These are phyloP conservation scores for Myripristis murdjan DNA, from an alignment of 2,797 vertebrate genomes.

Conservation along the genomic window DNA sequence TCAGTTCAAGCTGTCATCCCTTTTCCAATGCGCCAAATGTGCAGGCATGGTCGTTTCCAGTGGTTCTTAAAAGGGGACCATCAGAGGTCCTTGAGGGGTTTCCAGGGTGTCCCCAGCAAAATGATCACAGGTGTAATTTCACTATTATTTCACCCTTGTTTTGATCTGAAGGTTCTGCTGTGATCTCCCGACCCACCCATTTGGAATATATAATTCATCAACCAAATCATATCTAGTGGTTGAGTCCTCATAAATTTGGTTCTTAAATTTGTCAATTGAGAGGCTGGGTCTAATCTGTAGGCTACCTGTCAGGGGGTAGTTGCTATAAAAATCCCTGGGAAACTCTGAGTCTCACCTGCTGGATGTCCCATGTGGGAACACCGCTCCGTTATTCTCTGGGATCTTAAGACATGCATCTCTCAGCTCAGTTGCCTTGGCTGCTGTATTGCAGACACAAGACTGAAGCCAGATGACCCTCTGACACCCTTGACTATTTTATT, in stretches of 20 bases:
- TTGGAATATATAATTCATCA: no score
- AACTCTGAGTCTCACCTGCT: conserved; percentile 55
- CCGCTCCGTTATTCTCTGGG: conserved; percentile 43
- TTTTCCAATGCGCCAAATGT: neutral
- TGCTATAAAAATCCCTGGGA: no score
- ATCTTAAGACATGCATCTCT: conserved; percentile 5
- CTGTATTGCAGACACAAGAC: neutral
- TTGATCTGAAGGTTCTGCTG: conserved; percentile 46
- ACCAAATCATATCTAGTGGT: no score
- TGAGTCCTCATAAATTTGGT: no score
- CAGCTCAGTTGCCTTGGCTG: no score
- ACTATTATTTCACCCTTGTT: conserved; percentile 11
- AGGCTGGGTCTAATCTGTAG: neutral
- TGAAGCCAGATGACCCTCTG: neutral
- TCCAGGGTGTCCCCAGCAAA: no score
- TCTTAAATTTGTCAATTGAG: no score
- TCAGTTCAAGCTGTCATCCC: neutral
- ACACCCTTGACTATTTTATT: neutral
- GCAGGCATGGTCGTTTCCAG: neutral
- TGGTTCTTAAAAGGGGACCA: no score
- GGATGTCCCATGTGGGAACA: neutral
- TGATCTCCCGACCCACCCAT: conserved; percentile 60
- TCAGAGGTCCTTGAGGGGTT: no score
- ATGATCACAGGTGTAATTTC: neutral
- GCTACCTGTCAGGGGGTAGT: conserved; percentile 29